Base-by-base conservation (phyloP, 2,113 vertebrate genomes). In the Rhodinocichla rosea region DNA sequence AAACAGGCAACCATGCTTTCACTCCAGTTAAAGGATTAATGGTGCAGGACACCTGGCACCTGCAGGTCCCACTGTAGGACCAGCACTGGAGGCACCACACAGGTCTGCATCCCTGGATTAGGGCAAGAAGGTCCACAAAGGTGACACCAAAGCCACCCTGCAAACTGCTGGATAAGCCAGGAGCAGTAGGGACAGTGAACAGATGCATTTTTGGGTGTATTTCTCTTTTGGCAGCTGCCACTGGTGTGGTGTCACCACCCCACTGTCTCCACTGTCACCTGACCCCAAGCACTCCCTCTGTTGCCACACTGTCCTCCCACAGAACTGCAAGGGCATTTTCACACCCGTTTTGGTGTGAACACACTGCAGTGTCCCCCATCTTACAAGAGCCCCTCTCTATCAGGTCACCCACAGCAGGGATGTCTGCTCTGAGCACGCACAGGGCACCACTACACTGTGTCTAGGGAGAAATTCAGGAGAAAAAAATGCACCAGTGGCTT, bases 351-450 rank as follows among this genome's bases (percentile, higher is more conserved):
- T 60, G 21, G 21, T 27, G 49, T 13, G 30, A 9, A 10, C 32
- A 23, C 27, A 5, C 53, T 24, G 27, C 32, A 17, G 30, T 3
- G 9, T 17, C 11, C 13, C 49, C 40, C n/a, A 44, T 15, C 24
- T 79, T 47, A 53, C 18, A 27, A 22, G 0, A 2, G 6, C 22
- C 32, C 40, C 69, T 62, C 5, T 3, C 19, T 19, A 37, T 10
- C 4, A 1, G 20, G 49, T 20, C 37, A 28, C 47, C 8, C 30
- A 22, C 1, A 30, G 53, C 68, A 68, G 7, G 14, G n/a, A 45
- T 16, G 37, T 44, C 44, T 37, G 45, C 44, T 40, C 4, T 1
- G 18, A 77, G 33, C 15, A 65, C 0, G 0, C 0, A 0, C 45
- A 45, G 17, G 28, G 17, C 28, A 63, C 14, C 17, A 44, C 44